A percentile compares a stretch with the other conserved stretches of the same genome.
phyloP scores from a whole-genome alignment of 2,888 invertebrate genomes.

The Oscheius onirici region DNA sequence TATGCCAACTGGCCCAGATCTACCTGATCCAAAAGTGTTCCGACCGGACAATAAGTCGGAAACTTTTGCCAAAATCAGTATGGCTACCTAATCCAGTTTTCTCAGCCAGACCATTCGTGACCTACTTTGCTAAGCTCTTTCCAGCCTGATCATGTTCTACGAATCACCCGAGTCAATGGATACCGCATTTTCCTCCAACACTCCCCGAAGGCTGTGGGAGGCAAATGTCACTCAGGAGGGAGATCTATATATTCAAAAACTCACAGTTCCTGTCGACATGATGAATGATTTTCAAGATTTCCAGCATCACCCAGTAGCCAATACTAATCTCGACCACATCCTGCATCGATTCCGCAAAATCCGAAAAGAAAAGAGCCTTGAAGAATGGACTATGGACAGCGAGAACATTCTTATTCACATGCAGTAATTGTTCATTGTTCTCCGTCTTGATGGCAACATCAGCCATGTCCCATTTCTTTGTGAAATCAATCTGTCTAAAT shows the following conservation, averaged over 20 bases:
- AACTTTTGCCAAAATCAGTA: too few relatives aligned
- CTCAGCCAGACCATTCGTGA: too few relatives aligned
- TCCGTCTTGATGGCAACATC: constrained; percentile 8
- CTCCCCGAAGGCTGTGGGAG: too few relatives aligned
- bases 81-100: too few relatives aligned
- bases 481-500: neutral
- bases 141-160: too few relatives aligned
- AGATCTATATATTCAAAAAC: neutral
- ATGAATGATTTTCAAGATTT: constrained; percentile 13
- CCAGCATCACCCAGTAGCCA: neutral
- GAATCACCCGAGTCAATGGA: too few relatives aligned
- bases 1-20: too few relatives aligned
- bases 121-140: too few relatives aligned
- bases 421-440: neutral
- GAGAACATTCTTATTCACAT: constrained; percentile 12
- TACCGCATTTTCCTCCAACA: too few relatives aligned
- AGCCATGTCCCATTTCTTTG: constrained; percentile 10
- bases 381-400: constrained; percentile 14
- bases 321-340: neutral
- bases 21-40: too few relatives aligned
- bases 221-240: too few relatives aligned
- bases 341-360: constrained; percentile 12
- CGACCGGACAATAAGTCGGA: too few relatives aligned
- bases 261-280: constrained; percentile 9
- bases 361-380: constrained; percentile 13